Evolutionary conservation across 2,888 invertebrate species (phyloP), one percentile per base, ranked within the genome.

Genomic region (Zele albiditarsus): DNA sequence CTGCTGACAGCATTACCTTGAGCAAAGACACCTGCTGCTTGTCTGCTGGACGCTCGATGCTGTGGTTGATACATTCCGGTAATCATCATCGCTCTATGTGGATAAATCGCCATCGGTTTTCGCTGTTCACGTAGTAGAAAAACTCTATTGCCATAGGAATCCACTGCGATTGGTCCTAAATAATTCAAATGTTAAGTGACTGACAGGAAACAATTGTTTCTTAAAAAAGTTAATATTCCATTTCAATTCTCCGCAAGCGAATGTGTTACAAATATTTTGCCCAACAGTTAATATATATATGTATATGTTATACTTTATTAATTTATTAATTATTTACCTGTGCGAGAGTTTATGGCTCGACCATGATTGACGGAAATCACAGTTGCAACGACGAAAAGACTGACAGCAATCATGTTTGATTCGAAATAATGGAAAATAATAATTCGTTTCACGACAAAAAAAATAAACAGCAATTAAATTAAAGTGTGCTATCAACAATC

Each of bases 1-100:
- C 88, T 88, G 57, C 87, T 86, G 3, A 88, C 84, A 0, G 88
- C 81, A 33, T 85, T 86, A n/a, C 88, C 88, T 72, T 88, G 87
- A 0, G 88, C 86, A 72, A 85, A 88, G 2, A 88, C 84, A 0
- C 87, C 86, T 3, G 85, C 82, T 0, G 85, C 85, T 42, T 85
- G 85, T 14, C 81, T 82, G 14, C 80, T 80, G 62, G 82, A 71
- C 3, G 84, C 75, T 0, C 83, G 82, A 6, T 86, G 84, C 1
- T 81, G 77, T 8, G 88, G 88, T 60, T 84, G 82, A 60, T 88
- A 88, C 73, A 86, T 88, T 2, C 88, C 85, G 33, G 87, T 85
- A 75, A 88, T 85, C 87, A 88, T 88, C 88, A 88, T 88, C 4
- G 88, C 82, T 60, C 85, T 80, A 2, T 85, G 84, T 2, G 87